These are phyloP conservation scores for Columbina picui DNA, from an alignment of 2,113 vertebrate species.

Conservation along the genomic window DNA sequence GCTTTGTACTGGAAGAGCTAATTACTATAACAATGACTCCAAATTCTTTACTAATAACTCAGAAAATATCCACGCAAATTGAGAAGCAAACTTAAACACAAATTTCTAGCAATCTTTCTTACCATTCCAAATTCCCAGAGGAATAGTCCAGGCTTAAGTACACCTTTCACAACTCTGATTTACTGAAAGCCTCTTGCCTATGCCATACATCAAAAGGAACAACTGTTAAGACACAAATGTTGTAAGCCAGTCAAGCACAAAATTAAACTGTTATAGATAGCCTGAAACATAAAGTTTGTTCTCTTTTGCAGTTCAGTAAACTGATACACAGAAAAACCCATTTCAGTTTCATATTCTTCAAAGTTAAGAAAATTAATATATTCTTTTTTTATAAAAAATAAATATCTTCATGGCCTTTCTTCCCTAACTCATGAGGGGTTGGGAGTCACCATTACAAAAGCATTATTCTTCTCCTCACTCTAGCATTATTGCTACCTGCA, in stretches of 20 bases:
- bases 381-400: neutral
- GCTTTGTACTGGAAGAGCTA: neutral
- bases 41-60: neutral
- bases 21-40: neutral
- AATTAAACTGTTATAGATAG: slow-evolving; percentile 2
- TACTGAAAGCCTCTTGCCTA: neutral
- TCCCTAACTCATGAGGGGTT: neutral
- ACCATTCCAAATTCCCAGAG: neutral
- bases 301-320: neutral
- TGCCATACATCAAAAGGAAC: neutral
- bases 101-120: neutral
- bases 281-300: neutral
- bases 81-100: neutral
- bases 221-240: neutral
- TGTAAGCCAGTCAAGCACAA: neutral
- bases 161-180: neutral
- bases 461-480: neutral
- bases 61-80: neutral
- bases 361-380: neutral
- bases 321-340: neutral
- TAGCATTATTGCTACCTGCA: neutral
- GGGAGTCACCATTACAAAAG: neutral
- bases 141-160: neutral
- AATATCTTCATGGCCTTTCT: neutral
- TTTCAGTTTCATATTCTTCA: neutral